Evolutionary conservation across 2,888 invertebrate genomes (phyloP), one percentile per base, ranked within the genome.

Genomic region (Apodemia zela): DNA sequence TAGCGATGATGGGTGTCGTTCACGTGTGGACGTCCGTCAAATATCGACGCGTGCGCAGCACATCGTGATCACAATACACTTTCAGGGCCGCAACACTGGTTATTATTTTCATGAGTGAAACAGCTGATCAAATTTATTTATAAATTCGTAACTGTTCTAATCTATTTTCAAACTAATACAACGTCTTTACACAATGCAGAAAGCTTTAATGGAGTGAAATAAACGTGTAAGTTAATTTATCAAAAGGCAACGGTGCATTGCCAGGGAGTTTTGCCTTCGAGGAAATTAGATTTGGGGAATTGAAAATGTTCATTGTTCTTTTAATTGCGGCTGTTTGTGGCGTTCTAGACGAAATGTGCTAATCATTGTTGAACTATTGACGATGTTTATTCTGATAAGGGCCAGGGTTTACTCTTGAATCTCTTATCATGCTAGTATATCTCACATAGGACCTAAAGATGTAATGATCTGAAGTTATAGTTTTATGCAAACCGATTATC

Each of bases 251-350:
- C 80, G 80, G 79, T 80, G 78, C 80, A 63, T 81, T 81, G 83
- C 85, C 84, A 82, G 86, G 84, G 82, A 84, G 84, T 79, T 84
- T 84, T 79, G 78, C 75, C 76, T 75, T 75, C 79, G 78, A 88
- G 90, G 89, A 90, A 90, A 90, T 91, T 89, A 82, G 86, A 87
- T 89, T 91, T 89, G 81, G 85, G 84, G 87, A 87, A 90, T 89
- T 89, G 89, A 90, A 89, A 89, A 84, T 83, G 80, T 84, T 88
- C 87, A 88, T 90, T 91, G 91, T 90, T 90, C 87, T 89, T 89
- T 87, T 91, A 89, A 90, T 89, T 89, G 89, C 84, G 81, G 86
- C 84, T 87, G 87, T 89, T 89, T 87, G 84, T 80, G 81, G 80
- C 88, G 90, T 90, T 91, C 88, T 88, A 85, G 81, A 73, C 75